Conservation (phyloP, 2,113 vertebrate genomes). For the Dicrurus megarhynchus region DNA sequence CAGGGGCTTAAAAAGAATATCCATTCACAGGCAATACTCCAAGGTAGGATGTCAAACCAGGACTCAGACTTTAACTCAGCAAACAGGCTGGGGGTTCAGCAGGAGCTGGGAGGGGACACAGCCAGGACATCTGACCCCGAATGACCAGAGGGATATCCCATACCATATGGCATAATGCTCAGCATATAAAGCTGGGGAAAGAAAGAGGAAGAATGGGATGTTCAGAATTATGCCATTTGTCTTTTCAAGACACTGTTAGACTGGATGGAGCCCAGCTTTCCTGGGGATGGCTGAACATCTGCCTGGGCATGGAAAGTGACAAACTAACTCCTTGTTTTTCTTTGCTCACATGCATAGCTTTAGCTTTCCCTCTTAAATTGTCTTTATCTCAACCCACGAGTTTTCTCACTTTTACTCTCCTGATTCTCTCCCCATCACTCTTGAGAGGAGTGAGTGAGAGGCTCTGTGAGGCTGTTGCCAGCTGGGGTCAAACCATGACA, state of each 20-base stretch:
- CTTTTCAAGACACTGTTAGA: background rate
- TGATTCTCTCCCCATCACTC: background rate
- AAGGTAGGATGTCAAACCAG: background rate
- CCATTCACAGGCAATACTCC: background rate
- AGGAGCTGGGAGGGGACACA: background rate
- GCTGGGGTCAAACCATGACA: background rate
- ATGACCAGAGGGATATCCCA: background rate
- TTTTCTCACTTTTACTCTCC: background rate
- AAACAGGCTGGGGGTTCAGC: background rate
- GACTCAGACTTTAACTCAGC: background rate
- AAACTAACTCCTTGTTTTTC: background rate
- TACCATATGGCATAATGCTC: fast-evolving
- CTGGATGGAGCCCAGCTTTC: background rate
- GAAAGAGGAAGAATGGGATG: background rate
- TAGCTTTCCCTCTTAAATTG: background rate
- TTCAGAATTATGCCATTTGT: background rate
- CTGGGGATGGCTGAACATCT: background rate
- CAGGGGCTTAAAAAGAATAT: background rate
- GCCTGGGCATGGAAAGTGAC: background rate
- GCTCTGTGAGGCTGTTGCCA: background rate
- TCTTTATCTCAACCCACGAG: background rate
- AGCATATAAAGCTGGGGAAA: background rate
- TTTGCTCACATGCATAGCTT: background rate
- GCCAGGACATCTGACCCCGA: background rate
- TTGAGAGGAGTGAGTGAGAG: background rate